Evolutionary conservation across 2,888 invertebrate genomes (phyloP).

Genomic region (Clanis bilineata): DNA sequence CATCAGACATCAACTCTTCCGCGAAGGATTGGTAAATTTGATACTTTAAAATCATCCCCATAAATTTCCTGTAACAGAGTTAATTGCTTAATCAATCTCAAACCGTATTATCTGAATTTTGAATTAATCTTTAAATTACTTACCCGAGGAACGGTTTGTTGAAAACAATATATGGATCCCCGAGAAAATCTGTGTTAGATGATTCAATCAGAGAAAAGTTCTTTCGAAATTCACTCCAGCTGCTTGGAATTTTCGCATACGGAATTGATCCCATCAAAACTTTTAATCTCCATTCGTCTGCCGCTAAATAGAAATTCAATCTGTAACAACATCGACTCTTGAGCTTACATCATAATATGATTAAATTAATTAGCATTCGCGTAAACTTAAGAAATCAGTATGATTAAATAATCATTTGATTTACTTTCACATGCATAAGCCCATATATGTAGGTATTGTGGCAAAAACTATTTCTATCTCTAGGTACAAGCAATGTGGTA

Average conservation of each 20-base stretch:
- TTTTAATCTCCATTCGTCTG: slow-evolving; percentile 81
- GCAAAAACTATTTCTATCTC: no score
- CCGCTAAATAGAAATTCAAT: slow-evolving; percentile 80
- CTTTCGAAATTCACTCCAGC: slow-evolving; percentile 78
- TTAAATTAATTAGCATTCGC: no score
- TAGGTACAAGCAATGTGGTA: no score
- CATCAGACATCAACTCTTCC: slow-evolving; percentile 69
- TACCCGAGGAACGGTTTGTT: slow-evolving; percentile 82
- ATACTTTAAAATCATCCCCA: slow-evolving; percentile 81
- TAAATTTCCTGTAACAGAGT: slow-evolving; percentile 75
- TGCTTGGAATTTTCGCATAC: slow-evolving; percentile 54
- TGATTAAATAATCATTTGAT: no score
- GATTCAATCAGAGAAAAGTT: slow-evolving; percentile 72
- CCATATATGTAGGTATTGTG: no score
- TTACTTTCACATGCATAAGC: no score
- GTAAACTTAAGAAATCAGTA: no score
- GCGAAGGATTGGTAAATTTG: slow-evolving; percentile 79
- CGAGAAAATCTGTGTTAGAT: slow-evolving; percentile 73
- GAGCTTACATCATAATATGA: not conserved
- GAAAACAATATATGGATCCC: slow-evolving; percentile 72
- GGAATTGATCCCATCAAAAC: slow-evolving; percentile 63
- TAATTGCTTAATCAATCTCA: slow-evolving; percentile 9
- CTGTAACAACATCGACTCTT: slow-evolving; percentile 45
- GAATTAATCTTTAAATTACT: slow-evolving; percentile 28
- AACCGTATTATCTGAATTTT: not conserved